A percentile compares a stretch with the other conserved stretches of the same genome.
Conservation (phyloP, 2,888 invertebrate species). For the Stenotaenia linearis region DNA sequence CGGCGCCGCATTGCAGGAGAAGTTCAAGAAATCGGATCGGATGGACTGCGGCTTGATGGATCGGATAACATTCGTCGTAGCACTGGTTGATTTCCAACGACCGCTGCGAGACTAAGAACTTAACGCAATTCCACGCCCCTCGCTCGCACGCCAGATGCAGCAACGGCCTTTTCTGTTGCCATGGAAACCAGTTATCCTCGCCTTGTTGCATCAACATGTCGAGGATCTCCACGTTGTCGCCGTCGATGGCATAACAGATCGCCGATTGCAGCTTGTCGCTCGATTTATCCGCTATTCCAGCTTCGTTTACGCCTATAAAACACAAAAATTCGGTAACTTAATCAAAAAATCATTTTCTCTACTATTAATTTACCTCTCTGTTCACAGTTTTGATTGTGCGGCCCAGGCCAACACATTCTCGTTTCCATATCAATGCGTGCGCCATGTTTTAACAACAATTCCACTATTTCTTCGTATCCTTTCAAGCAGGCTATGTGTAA, state of each 20-base stretch:
- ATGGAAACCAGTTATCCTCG: constrained; percentile 63
- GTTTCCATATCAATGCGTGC: constrained; percentile 65
- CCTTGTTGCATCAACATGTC: constrained; percentile 61
- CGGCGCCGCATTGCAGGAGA: constrained; percentile 58
- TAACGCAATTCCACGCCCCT: constrained; percentile 66
- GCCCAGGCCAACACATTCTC: constrained; percentile 68
- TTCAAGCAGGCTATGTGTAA: constrained; percentile 67
- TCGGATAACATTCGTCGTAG: constrained; percentile 71
- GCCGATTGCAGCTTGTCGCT: constrained; percentile 61
- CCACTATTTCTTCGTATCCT: constrained; percentile 65
- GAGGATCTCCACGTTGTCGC: constrained; percentile 61
- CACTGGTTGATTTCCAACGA: constrained; percentile 59
- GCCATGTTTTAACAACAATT: constrained; percentile 62
- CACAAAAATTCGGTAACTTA: background rate
- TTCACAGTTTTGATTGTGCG: constrained; percentile 64
- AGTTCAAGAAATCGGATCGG: constrained; percentile 59
- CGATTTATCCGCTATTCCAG: constrained; percentile 41
- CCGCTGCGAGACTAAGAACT: constrained; percentile 59
- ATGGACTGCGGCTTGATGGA: constrained; percentile 66
- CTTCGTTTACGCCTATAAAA: constrained; percentile 30
- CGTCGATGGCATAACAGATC: constrained; percentile 65
- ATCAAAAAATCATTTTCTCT: no score
- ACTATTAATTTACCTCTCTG: constrained; percentile 52
- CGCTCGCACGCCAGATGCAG: constrained; percentile 64
- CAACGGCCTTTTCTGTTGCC: constrained; percentile 53